Percentiles rank a stretch among this genome's conserved stretches.
Evolutionary conservation across 2,888 invertebrate species (phyloP).

Genomic region (Pantelozetes paolii): DNA sequence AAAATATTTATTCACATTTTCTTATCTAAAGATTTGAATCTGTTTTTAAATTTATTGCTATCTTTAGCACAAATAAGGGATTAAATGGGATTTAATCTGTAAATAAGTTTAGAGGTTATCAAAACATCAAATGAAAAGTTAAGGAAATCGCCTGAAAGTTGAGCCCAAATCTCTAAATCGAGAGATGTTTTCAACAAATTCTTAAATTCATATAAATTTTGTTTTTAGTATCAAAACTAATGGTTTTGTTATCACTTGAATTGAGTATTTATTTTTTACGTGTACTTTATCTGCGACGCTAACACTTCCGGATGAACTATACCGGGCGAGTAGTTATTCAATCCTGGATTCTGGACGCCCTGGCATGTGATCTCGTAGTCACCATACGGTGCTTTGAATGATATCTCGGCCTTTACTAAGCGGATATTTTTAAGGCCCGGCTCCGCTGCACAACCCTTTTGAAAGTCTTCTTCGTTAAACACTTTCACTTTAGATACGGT

Average conservation of each 20-base stretch:
- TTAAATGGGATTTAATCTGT: no score
- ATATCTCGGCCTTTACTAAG: background rate
- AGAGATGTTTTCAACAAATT: no score
- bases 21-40: no score
- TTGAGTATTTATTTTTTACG: background rate
- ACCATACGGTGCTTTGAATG: constrained; percentile 6
- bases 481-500: constrained; percentile 10
- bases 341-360: background rate
- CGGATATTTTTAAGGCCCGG: background rate
- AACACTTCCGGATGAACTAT: background rate
- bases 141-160: no score
- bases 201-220: background rate
- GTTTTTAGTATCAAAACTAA: background rate
- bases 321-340: background rate
- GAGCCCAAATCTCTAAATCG: no score
- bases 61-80: no score
- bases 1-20: no score
- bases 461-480: background rate
- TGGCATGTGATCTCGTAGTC: constrained; percentile 3
- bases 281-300: background rate
- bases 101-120: no score
- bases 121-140: no score
- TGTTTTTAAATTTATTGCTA: no score
- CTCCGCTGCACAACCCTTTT: background rate
- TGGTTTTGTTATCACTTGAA: background rate